Evolutionary conservation across 37 sponge, comb jelly and placozoan genomes (phyloP).

Genomic region (Oopsacas minuta): DNA sequence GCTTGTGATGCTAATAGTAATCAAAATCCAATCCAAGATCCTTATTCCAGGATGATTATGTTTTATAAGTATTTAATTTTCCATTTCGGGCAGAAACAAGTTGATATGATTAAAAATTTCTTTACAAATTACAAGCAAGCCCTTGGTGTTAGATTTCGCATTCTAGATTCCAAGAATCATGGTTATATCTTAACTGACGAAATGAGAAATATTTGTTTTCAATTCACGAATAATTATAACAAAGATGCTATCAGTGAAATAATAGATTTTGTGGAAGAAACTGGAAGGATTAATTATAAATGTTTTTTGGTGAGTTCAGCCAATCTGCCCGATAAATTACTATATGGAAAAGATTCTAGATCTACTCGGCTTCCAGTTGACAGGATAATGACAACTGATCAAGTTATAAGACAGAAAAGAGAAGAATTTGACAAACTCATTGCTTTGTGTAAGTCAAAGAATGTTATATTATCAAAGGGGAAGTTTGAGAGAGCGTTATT

Average conservation of each 20-base stretch:
- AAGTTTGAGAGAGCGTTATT: not conserved
- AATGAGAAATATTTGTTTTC: slow-evolving; percentile 11
- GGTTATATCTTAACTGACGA: not conserved
- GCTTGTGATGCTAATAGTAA: not conserved
- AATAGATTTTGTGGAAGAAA: not conserved
- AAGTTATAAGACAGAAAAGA: not conserved
- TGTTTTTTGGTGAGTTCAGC: not conserved
- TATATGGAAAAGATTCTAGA: not conserved
- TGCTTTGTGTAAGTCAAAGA: not conserved
- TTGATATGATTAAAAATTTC: not conserved
- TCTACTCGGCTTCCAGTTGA: not conserved
- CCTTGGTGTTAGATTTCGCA: not conserved
- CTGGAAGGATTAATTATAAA: not conserved
- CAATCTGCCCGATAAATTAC: not conserved
- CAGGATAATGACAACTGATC: not conserved
- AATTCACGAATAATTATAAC: not conserved
- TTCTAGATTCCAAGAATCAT: not conserved
- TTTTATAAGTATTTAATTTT: not conserved
- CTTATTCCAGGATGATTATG: not conserved
- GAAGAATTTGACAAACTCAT: slow-evolving; percentile 8
- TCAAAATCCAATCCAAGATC: not conserved
- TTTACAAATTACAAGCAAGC: not conserved
- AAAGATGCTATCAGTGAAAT: not conserved
- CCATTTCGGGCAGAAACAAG: not conserved
- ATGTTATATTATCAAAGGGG: not conserved